A percentile compares a stretch with the other conserved stretches of the same genome.
These are phyloP conservation scores for Thunnus albacares DNA, from an alignment of 2,797 vertebrate genomes.

Conservation along the genomic window DNA sequence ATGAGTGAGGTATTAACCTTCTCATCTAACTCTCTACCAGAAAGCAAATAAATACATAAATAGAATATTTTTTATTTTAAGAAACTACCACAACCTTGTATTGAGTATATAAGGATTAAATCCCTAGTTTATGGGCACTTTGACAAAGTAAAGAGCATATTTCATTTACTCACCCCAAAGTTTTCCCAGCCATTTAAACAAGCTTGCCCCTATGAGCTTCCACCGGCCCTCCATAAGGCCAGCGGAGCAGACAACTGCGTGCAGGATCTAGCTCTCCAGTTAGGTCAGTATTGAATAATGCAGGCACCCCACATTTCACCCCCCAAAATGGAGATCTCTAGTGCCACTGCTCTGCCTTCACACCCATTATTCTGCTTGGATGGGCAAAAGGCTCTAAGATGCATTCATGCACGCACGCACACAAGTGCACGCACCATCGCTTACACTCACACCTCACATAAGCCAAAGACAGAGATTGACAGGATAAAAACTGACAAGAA, in stretches of 20 bases:
- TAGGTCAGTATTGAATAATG: slow-evolving; percentile 82
- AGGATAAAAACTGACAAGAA: neutral
- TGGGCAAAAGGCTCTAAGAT: slow-evolving; percentile 55
- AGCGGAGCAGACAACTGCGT: slow-evolving; percentile 45
- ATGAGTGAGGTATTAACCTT: no score
- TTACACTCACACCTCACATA: slow-evolving; percentile 21
- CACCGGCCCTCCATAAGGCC: slow-evolving; percentile 19
- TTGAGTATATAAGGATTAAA: neutral
- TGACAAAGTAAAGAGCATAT: slow-evolving; percentile 3
- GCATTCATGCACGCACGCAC: slow-evolving; percentile 32
- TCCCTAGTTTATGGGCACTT: neutral
- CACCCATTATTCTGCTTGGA: slow-evolving; percentile 76
- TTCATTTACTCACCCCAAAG: neutral
- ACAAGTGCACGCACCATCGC: neutral
- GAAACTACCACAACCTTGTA: neutral
- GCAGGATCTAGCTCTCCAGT: slow-evolving; percentile 55
- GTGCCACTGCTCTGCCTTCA: slow-evolving; percentile 68
- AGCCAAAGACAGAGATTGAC: slow-evolving; percentile 12
- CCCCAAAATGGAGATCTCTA: slow-evolving; percentile 61
- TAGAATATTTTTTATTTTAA: neutral
- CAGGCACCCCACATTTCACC: slow-evolving; percentile 65
- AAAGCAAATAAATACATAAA: neutral
- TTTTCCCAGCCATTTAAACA: neutral
- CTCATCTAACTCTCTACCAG: neutral
- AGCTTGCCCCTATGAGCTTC: neutral